A percentile compares a stretch with the other conserved stretches of the same genome.
Evolutionary conservation across 2,797 vertebrate species (phyloP).

Genomic region (Phaenicophaeus curvirostris): DNA sequence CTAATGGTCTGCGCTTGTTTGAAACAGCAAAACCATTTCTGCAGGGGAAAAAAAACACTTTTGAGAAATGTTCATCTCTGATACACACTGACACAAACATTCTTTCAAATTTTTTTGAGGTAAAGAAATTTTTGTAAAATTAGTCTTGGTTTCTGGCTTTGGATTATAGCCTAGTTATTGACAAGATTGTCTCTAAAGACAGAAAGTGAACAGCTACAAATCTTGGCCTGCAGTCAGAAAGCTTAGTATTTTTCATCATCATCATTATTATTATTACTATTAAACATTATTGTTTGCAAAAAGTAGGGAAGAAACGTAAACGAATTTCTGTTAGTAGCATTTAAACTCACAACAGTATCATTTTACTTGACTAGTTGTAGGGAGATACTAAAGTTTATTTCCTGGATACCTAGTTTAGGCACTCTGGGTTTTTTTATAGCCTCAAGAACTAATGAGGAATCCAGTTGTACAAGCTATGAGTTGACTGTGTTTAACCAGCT

Average conservation of each 20-base stretch:
- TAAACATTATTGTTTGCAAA: background rate
- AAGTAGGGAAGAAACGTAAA: background rate
- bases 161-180: background rate
- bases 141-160: background rate
- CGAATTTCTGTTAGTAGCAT: background rate
- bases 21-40: background rate
- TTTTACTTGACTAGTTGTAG: background rate
- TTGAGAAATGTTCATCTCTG: background rate
- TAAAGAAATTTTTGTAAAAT: background rate
- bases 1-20: background rate
- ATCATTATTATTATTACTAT: too few species aligned
- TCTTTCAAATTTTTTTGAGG: background rate
- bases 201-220: background rate
- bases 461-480: background rate
- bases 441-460: background rate
- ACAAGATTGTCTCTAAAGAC: background rate
- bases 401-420: background rate
- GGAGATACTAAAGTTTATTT: background rate
- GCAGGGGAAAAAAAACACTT: background rate
- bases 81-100: background rate
- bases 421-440: background rate
- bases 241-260: too few species aligned
- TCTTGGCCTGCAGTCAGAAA: background rate
- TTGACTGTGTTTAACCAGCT: background rate
- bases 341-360: background rate